A percentile compares a stretch with the other conserved stretches of the same genome.
phyloP scores from a whole-genome alignment of 2,888 invertebrate species.

The Pseudanteris insignis region DNA sequence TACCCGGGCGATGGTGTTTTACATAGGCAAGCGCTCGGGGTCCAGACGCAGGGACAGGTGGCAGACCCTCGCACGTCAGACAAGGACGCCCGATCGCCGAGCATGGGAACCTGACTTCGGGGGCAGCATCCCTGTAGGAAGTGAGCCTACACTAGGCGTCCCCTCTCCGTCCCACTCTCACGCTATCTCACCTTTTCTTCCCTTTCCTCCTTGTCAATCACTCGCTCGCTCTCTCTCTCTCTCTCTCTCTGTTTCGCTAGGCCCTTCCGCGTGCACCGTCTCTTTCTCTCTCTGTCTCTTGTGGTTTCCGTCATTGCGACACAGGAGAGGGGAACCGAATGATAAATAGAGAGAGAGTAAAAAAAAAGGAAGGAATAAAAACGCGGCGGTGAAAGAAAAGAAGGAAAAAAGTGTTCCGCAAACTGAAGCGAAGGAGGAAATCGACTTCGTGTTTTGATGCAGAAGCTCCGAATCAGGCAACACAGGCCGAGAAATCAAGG shows the following conservation, averaged over 20 bases:
- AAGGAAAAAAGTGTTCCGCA: neutral
- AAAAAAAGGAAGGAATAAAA: no score
- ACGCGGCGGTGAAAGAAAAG: neutral
- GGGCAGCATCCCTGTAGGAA: conserved; percentile 65
- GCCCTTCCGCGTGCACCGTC: conserved; percentile 9
- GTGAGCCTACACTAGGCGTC: no score
- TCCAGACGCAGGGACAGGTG: conserved; percentile 65
- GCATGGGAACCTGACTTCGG: conserved; percentile 67
- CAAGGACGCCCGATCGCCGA: conserved; percentile 51
- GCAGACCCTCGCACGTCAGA: conserved; percentile 54
- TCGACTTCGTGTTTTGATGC: conserved; percentile 31
- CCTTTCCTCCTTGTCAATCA: conserved; percentile 7
- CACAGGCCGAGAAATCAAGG: conserved; percentile 43
- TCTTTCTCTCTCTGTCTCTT: no score
- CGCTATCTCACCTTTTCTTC: conserved; percentile 15
- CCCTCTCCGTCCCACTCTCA: conserved; percentile 20
- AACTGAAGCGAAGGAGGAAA: conserved; percentile 21
- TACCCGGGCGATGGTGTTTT: conserved; percentile 58
- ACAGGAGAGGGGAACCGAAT: conserved; percentile 24
- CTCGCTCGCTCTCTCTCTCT: neutral
- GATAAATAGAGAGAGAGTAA: conserved; percentile 26
- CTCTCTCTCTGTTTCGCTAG: neutral
- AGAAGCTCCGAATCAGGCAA: conserved; percentile 46
- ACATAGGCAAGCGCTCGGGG: conserved; percentile 61
- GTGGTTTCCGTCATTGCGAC: conserved; percentile 15